A percentile compares a stretch with the other conserved stretches of the same genome.
Conservation (phyloP, 92 coral and sea anemone species). For the Micromussa lordhowensis region DNA sequence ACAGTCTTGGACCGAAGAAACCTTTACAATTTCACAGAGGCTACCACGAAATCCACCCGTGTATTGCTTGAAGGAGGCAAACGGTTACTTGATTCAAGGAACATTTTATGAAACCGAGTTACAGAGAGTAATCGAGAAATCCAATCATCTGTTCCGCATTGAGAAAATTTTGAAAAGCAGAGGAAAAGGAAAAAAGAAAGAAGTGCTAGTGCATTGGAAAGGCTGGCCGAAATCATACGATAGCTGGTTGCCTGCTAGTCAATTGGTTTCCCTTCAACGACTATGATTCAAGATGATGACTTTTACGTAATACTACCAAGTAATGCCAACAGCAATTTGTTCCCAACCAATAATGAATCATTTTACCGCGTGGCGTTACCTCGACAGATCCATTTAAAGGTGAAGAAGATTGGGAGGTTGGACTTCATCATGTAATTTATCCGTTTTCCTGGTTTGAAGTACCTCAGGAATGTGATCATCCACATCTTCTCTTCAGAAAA, state of each 20-base stretch:
- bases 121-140: conserved; percentile 22
- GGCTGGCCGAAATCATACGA: conserved; percentile 55
- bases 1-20: conserved; percentile 56
- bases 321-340: conserved; percentile 17
- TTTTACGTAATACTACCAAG: conserved; percentile 9
- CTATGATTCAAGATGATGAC: conserved; percentile 18
- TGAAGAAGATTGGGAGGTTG: conserved; percentile 57
- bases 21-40: conserved; percentile 34
- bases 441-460: conserved; percentile 14
- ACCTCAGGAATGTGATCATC: background rate
- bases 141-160: conserved; percentile 45
- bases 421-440: conserved; percentile 18
- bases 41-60: conserved; percentile 46
- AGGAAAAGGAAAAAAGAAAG: conserved; percentile 6
- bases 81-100: conserved; percentile 48
- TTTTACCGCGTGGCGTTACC: conserved; percentile 36
- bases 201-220: conserved; percentile 31
- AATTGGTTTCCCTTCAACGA: conserved; percentile 3
- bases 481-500: background rate
- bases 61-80: conserved; percentile 38
- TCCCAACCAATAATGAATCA: conserved; percentile 33
- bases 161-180: conserved; percentile 26
- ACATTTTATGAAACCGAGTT: conserved; percentile 57
- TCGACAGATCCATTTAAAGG: conserved; percentile 38
- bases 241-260: conserved; percentile 17